A percentile compares a stretch with the other conserved stretches of the same genome.
These are phyloP conservation scores for Sprattus sprattus DNA, from an alignment of 2,113 vertebrate species.

Conservation along the genomic window DNA sequence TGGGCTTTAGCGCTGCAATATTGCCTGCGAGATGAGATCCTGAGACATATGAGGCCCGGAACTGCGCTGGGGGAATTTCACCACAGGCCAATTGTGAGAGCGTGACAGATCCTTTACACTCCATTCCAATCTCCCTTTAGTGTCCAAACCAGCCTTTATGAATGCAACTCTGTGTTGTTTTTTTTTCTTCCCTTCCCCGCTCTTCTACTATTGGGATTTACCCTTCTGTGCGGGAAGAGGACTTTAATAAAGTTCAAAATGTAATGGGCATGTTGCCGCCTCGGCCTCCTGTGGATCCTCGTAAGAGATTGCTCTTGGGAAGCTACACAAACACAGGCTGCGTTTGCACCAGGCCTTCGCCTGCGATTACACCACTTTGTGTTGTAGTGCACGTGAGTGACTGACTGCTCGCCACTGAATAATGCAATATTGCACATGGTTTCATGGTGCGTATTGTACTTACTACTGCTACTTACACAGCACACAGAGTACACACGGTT, in stretches of 20 bases:
- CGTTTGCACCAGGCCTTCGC: slow-evolving; percentile 43
- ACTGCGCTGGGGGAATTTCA: slow-evolving; percentile 51
- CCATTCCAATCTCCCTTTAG: slow-evolving; percentile 65
- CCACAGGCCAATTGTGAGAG: slow-evolving; percentile 50
- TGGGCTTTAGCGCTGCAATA: slow-evolving; percentile 57
- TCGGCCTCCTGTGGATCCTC: slow-evolving; percentile 51
- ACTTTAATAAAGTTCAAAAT: slow-evolving; percentile 62
- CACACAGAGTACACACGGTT: background rate
- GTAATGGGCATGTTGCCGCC: slow-evolving; percentile 56
- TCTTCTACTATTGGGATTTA: slow-evolving; percentile 12
- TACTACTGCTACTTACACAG: background rate
- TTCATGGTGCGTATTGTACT: background rate
- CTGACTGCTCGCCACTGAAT: background rate
- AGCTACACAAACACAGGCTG: slow-evolving; percentile 52
- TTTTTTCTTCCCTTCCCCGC: background rate
- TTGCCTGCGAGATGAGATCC: slow-evolving; percentile 64
- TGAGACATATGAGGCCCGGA: slow-evolving; percentile 59
- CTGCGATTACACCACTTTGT: slow-evolving; percentile 11
- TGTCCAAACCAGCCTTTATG: slow-evolving; percentile 55
- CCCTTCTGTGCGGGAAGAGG: slow-evolving; percentile 45
- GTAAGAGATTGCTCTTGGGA: slow-evolving; percentile 59
- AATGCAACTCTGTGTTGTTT: slow-evolving; percentile 37
- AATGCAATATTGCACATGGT: background rate
- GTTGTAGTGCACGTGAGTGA: background rate
- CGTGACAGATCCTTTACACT: slow-evolving; percentile 47